A percentile compares a stretch with the other conserved stretches of the same genome.
Conservation (phyloP, 1,140 invertebrate species). For the Tetragnatha versicolor region DNA sequence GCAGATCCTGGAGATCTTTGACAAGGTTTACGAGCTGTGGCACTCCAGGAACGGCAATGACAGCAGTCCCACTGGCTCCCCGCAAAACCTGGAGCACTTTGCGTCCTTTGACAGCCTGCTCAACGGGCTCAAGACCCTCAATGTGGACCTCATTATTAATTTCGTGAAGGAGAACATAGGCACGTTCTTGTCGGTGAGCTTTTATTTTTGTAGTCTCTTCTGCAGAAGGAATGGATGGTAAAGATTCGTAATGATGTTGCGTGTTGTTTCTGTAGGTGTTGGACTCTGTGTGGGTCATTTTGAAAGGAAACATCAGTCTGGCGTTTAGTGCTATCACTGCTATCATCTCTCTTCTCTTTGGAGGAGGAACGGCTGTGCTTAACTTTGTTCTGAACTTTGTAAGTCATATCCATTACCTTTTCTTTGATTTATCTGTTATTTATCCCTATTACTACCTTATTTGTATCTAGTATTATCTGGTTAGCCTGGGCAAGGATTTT, state of each 20-base stretch:
- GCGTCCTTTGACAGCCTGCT: constrained; percentile 77
- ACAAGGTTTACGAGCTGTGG: constrained; percentile 91
- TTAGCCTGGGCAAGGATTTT: no score
- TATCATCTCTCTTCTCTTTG: constrained; percentile 84
- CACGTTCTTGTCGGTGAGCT: constrained; percentile 79
- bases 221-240: not conserved
- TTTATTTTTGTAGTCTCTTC: not conserved
- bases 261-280: constrained; percentile 66
- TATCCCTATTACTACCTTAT: not conserved
- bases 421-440: not conserved
- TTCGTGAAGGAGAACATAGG: constrained; percentile 93
- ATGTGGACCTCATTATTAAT: constrained; percentile 76
- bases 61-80: not conserved
- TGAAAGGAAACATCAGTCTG: constrained; percentile 92
- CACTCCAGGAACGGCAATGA: constrained; percentile 72
- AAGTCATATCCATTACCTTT: constrained; percentile 65
- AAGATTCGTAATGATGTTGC: no score
- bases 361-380: constrained; percentile 90
- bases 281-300: constrained; percentile 90
- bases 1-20: constrained; percentile 91
- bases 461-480: no score
- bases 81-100: constrained; percentile 59
- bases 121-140: constrained; percentile 78
- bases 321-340: constrained; percentile 85
- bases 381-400: constrained; percentile 93